Evolutionary conservation across 2,797 vertebrate genomes (phyloP), one percentile per base, ranked within the genome.

Genomic region (Artibeus jamaicensis): DNA sequence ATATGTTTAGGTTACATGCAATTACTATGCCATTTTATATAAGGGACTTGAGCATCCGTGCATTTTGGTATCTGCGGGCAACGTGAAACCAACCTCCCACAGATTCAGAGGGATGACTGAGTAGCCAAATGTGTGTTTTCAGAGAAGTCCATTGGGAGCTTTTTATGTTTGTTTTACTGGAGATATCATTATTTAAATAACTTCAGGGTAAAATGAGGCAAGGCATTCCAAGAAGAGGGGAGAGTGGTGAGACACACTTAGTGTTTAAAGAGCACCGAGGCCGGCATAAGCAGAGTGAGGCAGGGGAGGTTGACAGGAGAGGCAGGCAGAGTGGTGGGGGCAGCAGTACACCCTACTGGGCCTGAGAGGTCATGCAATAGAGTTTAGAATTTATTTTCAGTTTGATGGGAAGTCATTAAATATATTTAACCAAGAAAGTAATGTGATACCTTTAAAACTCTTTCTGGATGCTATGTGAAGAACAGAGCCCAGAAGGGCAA

Each of bases 321-420:
- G 50, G 39, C 14, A 46, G 21, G 42, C 3, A 6, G 4, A 24
- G 62, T 39, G 37, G 24, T 3, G 4, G 67, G 16, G 15, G 29
- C 5, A 50, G 14, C 18, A 62, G 3, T 3, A 5, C 1, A 48
- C 10, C 12, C 15, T 14, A 6, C 15, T 46, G 39, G 14, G 21
- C 5, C 24, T 26, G 16, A 39, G 5, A 22, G n/a, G 4, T 55
- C 76, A 22, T 37, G n/a, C 73, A 76, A 50, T 6, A 39, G 22
- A 77, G 39, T n/a, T 55, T 71, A 50, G 62, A 46, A 67, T 6
- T 82, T 57, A 50, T 76, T 70, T 87, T 77, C 59, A 89, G 39
- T 88, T 73, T 91, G 18, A 42, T 50, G 22, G 26, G 44, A 95
- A 87, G 18, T 2, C 14, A 78, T 71, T 34, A n/a, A 42, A 46